These are phyloP conservation scores for Drosophila persimilis DNA, from an alignment of 1,140 invertebrate species.

Conservation along the genomic window DNA sequence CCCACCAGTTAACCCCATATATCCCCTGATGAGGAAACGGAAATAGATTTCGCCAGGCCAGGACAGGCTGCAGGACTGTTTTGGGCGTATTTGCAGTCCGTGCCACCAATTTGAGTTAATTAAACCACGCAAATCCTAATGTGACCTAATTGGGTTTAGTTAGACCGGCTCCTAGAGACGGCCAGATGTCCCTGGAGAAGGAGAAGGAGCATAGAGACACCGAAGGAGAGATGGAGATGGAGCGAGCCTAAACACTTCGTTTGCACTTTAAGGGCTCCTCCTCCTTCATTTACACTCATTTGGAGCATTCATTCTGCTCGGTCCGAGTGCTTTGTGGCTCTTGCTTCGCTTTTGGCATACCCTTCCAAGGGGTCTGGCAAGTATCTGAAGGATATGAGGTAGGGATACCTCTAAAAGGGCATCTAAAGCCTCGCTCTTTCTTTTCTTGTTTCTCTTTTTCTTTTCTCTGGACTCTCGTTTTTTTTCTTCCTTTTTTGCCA, in stretches of 20 bases:
- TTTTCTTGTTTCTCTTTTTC: conserved; percentile 13
- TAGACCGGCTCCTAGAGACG: conserved; percentile 36
- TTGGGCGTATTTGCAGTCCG: conserved; percentile 38
- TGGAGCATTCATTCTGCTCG: conserved; percentile 31
- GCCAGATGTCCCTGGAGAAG: conserved; percentile 37
- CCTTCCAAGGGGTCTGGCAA: no score
- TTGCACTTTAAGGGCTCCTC: conserved; percentile 44
- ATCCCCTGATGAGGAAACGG: conserved; percentile 12
- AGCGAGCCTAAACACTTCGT: conserved; percentile 36
- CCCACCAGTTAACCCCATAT: conserved; percentile 23
- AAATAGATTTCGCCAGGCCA: conserved; percentile 35
- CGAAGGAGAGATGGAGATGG: conserved; percentile 12
- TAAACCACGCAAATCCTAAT: conserved; percentile 76
- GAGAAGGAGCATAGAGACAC: conserved; percentile 7
- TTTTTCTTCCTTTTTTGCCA: conserved; percentile 10
- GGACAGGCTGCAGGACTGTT: background rate
- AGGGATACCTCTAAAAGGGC: no score
- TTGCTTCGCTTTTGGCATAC: background rate
- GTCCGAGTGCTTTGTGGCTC: conserved; percentile 28
- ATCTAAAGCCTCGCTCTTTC: no score
- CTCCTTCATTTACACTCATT: conserved; percentile 34
- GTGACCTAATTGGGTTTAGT: conserved; percentile 69
- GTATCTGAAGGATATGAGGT: no score
- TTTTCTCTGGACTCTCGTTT: conserved; percentile 13
- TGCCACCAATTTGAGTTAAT: conserved; percentile 72